These are phyloP conservation scores for Drosophila kurseongensis DNA, from an alignment of 1,140 invertebrate species.

Conservation along the genomic window DNA sequence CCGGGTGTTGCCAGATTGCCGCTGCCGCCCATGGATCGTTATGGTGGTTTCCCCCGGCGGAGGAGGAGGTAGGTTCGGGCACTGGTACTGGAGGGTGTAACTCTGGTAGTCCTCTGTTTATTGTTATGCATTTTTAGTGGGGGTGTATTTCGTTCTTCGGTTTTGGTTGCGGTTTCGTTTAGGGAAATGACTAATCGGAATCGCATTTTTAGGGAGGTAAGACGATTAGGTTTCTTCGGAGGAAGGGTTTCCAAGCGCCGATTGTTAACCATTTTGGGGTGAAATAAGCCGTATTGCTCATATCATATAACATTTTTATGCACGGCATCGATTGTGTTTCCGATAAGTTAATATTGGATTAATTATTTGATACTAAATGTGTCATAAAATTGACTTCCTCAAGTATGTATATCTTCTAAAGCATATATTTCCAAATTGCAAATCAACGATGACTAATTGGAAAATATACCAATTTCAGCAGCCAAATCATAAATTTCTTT, in stretches of 20 bases:
- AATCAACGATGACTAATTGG: background rate
- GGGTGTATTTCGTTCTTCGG: conserved; percentile 32
- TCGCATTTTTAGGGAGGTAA: conserved; percentile 1
- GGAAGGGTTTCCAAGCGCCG: conserved; percentile 31
- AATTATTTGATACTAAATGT: background rate
- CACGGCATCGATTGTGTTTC: background rate
- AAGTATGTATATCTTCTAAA: too few species aligned
- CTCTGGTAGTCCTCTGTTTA: conserved; percentile 46
- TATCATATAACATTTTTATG: background rate
- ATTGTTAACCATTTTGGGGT: conserved; percentile 2
- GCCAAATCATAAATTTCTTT: background rate
- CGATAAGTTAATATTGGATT: background rate
- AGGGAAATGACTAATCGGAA: conserved; percentile 43
- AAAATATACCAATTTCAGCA: background rate
- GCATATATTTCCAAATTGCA: background rate
- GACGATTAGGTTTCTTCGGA: conserved; percentile 26
- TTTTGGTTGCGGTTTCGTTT: conserved; percentile 17
- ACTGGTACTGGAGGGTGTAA: conserved; percentile 36
- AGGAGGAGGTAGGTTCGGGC: background rate
- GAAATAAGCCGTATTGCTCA: background rate
- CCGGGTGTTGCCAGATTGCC: conserved; percentile 49
- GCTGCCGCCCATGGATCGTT: conserved; percentile 9
- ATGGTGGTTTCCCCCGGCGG: background rate
- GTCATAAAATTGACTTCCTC: too few species aligned
- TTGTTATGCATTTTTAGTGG: conserved; percentile 30